phyloP scores from a whole-genome alignment of 2,888 invertebrate species.

The Dynastes grantii region DNA sequence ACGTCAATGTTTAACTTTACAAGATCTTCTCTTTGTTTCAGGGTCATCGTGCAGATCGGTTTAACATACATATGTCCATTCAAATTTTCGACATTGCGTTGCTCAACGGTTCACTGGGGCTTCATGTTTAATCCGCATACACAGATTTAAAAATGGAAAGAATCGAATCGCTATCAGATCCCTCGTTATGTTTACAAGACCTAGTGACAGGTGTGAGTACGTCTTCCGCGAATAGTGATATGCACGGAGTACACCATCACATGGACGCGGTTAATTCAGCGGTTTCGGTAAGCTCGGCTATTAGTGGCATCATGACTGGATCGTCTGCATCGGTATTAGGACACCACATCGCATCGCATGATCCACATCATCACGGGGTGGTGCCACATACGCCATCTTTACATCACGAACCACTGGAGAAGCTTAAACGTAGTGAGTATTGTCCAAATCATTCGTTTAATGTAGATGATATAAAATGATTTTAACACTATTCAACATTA shows the following conservation, averaged over 20 bases:
- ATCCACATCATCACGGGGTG: conserved; percentile 76
- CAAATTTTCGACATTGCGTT: too few relatives aligned
- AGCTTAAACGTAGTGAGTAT: conserved; percentile 84
- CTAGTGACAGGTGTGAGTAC: conserved; percentile 76
- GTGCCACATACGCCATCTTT: conserved; percentile 74
- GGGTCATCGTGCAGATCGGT: too few relatives aligned
- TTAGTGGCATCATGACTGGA: conserved; percentile 75
- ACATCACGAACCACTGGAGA: conserved; percentile 84
- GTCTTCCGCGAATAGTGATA: conserved; percentile 71
- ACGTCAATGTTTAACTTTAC: too few relatives aligned
- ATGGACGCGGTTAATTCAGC: conserved; percentile 74
- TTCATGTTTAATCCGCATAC: too few relatives aligned
- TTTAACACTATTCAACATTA: too few relatives aligned
- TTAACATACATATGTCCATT: too few relatives aligned
- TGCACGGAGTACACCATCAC: conserved; percentile 73
- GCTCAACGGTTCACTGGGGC: too few relatives aligned
- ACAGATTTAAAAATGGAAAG: conserved; percentile 72
- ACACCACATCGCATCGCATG: conserved; percentile 70
- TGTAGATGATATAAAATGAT: too few relatives aligned
- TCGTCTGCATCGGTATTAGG: conserved; percentile 69
- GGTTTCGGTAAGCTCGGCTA: conserved; percentile 75
- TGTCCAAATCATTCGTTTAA: conserved; percentile 18
- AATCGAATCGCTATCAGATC: conserved; percentile 80
- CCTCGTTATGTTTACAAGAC: conserved; percentile 83
- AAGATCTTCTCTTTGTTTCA: too few relatives aligned